A percentile compares a stretch with the other conserved stretches of the same genome.
phyloP scores from a whole-genome alignment of 2,888 invertebrate genomes.

The Drosophila mulleri region DNA sequence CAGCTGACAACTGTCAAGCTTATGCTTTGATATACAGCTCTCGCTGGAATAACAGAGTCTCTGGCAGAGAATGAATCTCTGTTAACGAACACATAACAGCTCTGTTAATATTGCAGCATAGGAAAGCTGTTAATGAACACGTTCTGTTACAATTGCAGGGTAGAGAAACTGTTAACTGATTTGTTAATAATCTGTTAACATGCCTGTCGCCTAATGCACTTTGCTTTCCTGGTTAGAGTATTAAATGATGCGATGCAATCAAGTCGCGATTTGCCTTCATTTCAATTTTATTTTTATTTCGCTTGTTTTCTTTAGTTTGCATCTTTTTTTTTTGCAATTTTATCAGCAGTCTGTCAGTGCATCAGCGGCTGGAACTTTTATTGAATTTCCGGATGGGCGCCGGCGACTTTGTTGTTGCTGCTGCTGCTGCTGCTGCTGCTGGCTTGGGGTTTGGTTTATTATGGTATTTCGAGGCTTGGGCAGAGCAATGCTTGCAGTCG shows the following conservation, averaged over 20 bases:
- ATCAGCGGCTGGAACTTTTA: slow-evolving; percentile 79
- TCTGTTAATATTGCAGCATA: too few species aligned
- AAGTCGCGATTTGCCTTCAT: slow-evolving; percentile 34
- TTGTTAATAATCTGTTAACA: too few species aligned
- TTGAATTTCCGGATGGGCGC: slow-evolving; percentile 74
- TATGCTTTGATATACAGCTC: too few species aligned
- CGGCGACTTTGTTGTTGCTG: slow-evolving; percentile 45
- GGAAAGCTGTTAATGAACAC: too few species aligned
- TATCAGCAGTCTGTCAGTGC: slow-evolving; percentile 69
- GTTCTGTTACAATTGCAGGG: too few species aligned
- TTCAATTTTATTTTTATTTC: slow-evolving; percentile 52
- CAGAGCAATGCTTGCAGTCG: too few species aligned
- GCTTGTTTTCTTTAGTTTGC: slow-evolving; percentile 20
- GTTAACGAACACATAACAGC: too few species aligned
- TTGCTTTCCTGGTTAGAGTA: slow-evolving; percentile 42
- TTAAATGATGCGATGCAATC: slow-evolving; percentile 24
- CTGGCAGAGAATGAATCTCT: too few species aligned
- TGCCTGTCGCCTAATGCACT: too few species aligned
- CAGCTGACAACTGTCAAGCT: too few species aligned
- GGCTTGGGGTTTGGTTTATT: slow-evolving; percentile 63
- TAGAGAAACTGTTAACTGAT: too few species aligned
- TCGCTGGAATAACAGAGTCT: too few species aligned
- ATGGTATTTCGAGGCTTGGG: slow-evolving; percentile 43
- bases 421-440: slow-evolving; percentile 19
- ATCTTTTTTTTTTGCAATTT: slow-evolving; percentile 52